Evolutionary conservation across 2,797 vertebrate species (phyloP).

Genomic region (Tinamus major): DNA sequence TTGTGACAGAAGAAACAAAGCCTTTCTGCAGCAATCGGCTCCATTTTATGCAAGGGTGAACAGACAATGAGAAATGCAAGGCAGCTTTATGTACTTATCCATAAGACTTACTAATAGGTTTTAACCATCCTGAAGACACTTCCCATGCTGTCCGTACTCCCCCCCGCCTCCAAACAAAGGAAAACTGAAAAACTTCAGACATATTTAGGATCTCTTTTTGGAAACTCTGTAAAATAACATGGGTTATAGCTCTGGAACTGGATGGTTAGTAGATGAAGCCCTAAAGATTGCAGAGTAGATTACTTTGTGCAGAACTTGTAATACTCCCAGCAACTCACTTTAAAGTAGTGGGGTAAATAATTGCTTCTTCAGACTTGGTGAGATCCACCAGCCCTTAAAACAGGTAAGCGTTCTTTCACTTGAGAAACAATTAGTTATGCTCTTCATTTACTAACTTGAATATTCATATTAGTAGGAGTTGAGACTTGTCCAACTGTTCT

Average conservation of each 20-base stretch:
- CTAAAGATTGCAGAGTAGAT: not conserved
- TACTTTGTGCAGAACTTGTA: slow-evolving; percentile 4
- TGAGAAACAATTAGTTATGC: slow-evolving; percentile 64
- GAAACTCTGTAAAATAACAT: not conserved
- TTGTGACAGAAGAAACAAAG: not conserved
- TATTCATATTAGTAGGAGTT: slow-evolving; percentile 67
- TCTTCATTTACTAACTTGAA: slow-evolving; percentile 63
- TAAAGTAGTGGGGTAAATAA: not conserved
- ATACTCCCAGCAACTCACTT: not conserved
- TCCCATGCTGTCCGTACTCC: not conserved
- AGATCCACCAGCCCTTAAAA: slow-evolving; percentile 52
- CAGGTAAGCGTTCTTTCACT: slow-evolving; percentile 45
- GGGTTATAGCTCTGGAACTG: not conserved
- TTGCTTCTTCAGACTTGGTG: slow-evolving; percentile 55
- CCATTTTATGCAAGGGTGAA: not conserved
- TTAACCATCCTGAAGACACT: not conserved
- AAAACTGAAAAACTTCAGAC: too few species aligned
- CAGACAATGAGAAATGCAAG: not conserved
- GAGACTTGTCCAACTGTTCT: slow-evolving; percentile 65
- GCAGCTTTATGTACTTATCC: not conserved
- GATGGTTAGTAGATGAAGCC: not conserved
- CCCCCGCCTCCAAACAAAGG: too few species aligned
- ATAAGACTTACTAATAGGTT: not conserved
- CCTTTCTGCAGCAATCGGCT: not conserved
- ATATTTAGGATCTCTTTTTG: not conserved